phyloP scores from a whole-genome alignment of 2,888 invertebrate species.

The Flexamia atlantica region DNA sequence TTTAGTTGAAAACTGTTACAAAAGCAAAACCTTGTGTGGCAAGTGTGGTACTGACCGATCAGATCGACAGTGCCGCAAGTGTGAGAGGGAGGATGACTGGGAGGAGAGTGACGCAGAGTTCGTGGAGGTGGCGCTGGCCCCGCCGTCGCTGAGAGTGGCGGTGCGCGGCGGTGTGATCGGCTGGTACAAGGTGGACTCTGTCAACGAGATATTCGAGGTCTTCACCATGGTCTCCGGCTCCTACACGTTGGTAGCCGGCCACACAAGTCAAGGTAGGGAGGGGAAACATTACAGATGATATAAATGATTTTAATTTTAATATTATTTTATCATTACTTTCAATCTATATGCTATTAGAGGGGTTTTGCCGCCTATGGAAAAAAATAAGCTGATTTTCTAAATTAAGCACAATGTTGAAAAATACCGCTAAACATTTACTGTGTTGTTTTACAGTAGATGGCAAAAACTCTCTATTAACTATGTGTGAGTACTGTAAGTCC shows the following conservation, averaged over 20 bases:
- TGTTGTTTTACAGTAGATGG: no score
- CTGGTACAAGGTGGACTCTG: constrained; percentile 79
- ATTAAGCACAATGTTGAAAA: no score
- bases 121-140: constrained; percentile 16
- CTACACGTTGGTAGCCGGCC: constrained; percentile 83
- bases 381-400: no score
- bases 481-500: no score
- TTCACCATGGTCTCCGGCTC: constrained; percentile 75
- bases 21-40: background rate
- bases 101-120: constrained; percentile 43
- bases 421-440: no score
- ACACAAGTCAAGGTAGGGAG: constrained; percentile 78
- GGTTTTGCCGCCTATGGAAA: no score
- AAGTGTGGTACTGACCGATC: background rate
- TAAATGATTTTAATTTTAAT: no score
- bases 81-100: background rate
- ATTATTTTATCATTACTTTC: no score
- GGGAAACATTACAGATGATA: no score
- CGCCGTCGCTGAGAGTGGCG: constrained; percentile 55
- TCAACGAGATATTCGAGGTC: constrained; percentile 79
- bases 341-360: no score
- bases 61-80: background rate
- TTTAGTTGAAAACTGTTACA: background rate
- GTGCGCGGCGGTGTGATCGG: constrained; percentile 73
- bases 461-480: no score